Evolutionary conservation across 2,888 invertebrate genomes (phyloP), one percentile per base, ranked within the genome.

Genomic region (Agrotis puta): DNA sequence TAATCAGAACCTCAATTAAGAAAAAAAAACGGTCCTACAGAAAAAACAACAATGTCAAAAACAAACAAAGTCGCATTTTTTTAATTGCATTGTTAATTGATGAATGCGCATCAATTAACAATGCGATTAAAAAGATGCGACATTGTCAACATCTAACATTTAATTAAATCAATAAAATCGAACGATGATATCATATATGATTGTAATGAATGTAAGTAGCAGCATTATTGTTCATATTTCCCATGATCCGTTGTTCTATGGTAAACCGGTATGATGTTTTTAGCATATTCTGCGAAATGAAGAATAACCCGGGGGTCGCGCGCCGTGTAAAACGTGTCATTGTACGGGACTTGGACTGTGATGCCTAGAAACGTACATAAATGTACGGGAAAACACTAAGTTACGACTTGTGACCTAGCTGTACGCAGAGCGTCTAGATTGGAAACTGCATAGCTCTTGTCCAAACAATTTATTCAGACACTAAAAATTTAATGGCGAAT

Each of bases 321-420:
- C 54, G 87, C 84, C 79, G 76, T 88, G 90, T 91, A 88, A 92
- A 89, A 90, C 82, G 85, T 92, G 91, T 87, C 91, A 86, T 58
- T 72, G 71, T 89, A 92, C 91, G 92, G 92, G 88, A 92, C 83
- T 77, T 80, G 27, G 45, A 66, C 59, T 67, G 71, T 59, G 69
- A 56, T 71, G 70, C 67, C 58, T 79, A 74, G 74, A 72, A 72
- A 82, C n/a, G 69, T 73, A 66, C 62, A 71, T 64, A 67, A 72
- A 68, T 70, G 64, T 75, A 74, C 64, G 64, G 67, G 67, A 66
- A 77, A 82, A 66, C 16, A 39, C 45, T 3, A 54, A 69, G 53
- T 64, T 72, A 82, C 63, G 74, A 79, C 69, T 72, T 77, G 45
- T 45, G 54, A 66, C 71, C 66, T 63, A 79, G 64, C 67, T 76